A percentile compares a stretch with the other conserved stretches of the same genome.
Evolutionary conservation across 1,140 invertebrate species (phyloP).

Genomic region (Contarinia nasturtii): DNA sequence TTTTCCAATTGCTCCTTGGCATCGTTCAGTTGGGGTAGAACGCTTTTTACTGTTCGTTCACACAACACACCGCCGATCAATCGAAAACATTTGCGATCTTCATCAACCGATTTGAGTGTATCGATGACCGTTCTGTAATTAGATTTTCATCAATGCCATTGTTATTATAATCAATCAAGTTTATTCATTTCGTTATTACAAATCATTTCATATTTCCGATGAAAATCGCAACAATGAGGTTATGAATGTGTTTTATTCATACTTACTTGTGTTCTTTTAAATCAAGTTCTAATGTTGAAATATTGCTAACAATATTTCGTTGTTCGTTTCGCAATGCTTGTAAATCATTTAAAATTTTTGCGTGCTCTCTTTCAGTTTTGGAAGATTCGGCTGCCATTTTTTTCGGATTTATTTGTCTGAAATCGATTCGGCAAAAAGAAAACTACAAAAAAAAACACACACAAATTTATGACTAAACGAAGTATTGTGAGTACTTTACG

Average conservation of each 20-base stretch:
- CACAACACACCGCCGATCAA: slow-evolving; percentile 86
- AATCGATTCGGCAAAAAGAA: no score
- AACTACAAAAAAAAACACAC: no score
- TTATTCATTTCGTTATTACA: slow-evolving; percentile 8
- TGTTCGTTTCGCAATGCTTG: slow-evolving; percentile 75
- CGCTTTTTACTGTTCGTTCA: slow-evolving; percentile 79
- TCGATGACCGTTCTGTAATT: slow-evolving; percentile 79
- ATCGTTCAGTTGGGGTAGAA: slow-evolving; percentile 61
- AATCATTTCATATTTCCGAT: neutral
- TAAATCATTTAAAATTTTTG: slow-evolving; percentile 73
- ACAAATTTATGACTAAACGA: no score
- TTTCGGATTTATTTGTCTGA: slow-evolving; percentile 29
- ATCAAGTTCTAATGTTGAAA: slow-evolving; percentile 81
- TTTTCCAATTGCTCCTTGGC: slow-evolving; percentile 71
- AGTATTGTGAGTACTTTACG: no score
- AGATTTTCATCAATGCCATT: no score
- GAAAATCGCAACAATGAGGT: neutral
- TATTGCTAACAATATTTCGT: slow-evolving; percentile 60
- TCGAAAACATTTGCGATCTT: slow-evolving; percentile 75
- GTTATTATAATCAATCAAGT: no score
- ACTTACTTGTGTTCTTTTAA: slow-evolving; percentile 88
- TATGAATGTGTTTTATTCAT: neutral
- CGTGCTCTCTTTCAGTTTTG: slow-evolving; percentile 32
- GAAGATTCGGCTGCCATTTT: slow-evolving; percentile 25
- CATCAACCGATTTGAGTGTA: slow-evolving; percentile 71